phyloP scores from a whole-genome alignment of 2,113 vertebrate genomes.

The Brachyistius frenatus region DNA sequence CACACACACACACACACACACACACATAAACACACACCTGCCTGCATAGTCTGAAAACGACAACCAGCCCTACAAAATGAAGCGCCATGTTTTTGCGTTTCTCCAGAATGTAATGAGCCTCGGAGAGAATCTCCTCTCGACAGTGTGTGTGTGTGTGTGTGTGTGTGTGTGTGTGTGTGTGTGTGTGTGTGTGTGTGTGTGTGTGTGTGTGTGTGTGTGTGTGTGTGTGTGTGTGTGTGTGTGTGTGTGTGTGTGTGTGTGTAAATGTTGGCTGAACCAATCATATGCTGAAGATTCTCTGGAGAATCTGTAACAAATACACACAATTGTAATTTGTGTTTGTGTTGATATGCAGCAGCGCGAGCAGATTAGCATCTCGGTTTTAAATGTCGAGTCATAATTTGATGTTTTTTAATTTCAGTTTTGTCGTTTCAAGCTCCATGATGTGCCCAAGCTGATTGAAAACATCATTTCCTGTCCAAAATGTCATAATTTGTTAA shows the following conservation, averaged over 20 bases:
- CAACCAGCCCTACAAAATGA: slow-evolving; percentile 39
- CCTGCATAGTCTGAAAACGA: slow-evolving; percentile 47
- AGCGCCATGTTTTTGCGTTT: slow-evolving; percentile 48
- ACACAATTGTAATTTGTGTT: slow-evolving; percentile 23
- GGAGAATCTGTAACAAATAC: slow-evolving; percentile 6
- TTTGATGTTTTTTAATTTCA: neutral
- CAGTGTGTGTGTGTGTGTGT: slow-evolving; percentile 2
- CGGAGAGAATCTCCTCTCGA: slow-evolving; percentile 30
- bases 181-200: too few species aligned
- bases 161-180: too few species aligned
- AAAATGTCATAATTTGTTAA: too few species aligned
- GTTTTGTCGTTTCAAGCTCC: neutral
- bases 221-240: too few species aligned
- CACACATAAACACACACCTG: slow-evolving; percentile 6
- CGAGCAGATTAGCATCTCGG: neutral
- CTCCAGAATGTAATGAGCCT: slow-evolving; percentile 49
- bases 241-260: neutral
- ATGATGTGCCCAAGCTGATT: neutral
- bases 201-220: too few species aligned
- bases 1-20: neutral
- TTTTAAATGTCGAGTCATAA: neutral
- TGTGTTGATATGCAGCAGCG: neutral
- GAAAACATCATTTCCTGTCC: neutral
- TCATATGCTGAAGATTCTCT: slow-evolving; percentile 30
- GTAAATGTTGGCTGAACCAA: slow-evolving; percentile 23